Conservation (phyloP, 1,140 invertebrate species). For the Parapsyche elsis region DNA sequence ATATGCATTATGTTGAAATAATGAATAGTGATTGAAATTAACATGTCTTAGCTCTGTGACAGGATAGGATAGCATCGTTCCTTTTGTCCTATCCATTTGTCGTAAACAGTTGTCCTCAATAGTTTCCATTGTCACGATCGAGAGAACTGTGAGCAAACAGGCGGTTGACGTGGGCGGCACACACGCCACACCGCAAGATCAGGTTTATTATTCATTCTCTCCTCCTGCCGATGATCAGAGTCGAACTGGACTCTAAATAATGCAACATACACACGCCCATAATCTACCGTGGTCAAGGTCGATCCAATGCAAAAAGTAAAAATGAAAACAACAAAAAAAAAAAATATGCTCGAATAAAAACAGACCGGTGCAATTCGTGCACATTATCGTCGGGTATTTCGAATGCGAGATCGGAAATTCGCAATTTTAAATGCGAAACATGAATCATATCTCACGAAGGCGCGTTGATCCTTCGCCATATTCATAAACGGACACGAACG, state of each 20-base stretch:
- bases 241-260: not conserved
- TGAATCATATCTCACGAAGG: conserved; percentile 21
- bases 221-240: not conserved
- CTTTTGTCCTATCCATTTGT: not conserved
- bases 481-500: not conserved
- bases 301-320: too few relatives aligned
- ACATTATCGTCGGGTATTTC: not conserved
- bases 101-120: not conserved
- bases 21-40: too few relatives aligned
- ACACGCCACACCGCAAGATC: not conserved
- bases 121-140: conserved; percentile 12
- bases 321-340: too few relatives aligned
- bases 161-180: conserved; percentile 18
- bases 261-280: not conserved
- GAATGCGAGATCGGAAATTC: not conserved
- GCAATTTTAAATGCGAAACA: not conserved
- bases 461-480: conserved; percentile 1
- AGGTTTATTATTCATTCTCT: conserved; percentile 27
- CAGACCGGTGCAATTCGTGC: not conserved
- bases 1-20: too few relatives aligned
- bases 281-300: not conserved
- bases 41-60: too few relatives aligned
- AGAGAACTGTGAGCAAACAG: conserved; percentile 13
- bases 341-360: too few relatives aligned
- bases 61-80: not conserved